Percentiles rank a stretch among this genome's conserved stretches.
These are phyloP conservation scores for Prolemur simus DNA, from an alignment of 2,113 vertebrate genomes.

Conservation along the genomic window DNA sequence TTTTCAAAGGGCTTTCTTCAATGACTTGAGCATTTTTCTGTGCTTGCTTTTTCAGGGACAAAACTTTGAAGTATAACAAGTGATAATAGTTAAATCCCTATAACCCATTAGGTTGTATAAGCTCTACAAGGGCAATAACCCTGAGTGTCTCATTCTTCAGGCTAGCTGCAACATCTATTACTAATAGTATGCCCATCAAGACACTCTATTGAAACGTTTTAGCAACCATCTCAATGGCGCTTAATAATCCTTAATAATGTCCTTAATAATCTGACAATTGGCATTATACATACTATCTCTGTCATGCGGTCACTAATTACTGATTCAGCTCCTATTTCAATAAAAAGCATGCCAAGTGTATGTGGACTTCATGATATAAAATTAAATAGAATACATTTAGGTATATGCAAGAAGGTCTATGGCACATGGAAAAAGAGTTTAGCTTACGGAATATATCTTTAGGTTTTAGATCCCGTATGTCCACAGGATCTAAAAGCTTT, in stretches of 20 bases:
- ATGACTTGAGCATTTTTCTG: not conserved
- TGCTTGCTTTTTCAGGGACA: not conserved
- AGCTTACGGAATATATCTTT: not conserved
- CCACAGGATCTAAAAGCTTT: not conserved
- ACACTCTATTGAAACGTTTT: not conserved
- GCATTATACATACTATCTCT: not conserved
- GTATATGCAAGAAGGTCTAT: not conserved
- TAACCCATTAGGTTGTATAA: not conserved
- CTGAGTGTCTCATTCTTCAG: not conserved
- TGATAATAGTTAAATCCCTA: not conserved
- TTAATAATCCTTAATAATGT: not conserved
- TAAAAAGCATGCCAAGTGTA: not conserved
- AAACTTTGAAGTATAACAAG: not conserved
- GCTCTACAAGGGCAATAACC: not conserved
- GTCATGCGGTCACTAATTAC: not conserved
- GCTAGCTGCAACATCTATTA: not conserved
- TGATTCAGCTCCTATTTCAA: not conserved
- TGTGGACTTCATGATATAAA: not conserved
- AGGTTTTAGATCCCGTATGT: not conserved
- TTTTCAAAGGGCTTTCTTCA: slow-evolving; percentile 2
- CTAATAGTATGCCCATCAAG: not conserved
- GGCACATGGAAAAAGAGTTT: not conserved
- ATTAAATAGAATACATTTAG: not conserved
- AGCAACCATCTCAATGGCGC: not conserved
- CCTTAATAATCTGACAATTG: not conserved